Evolutionary conservation across 2,113 vertebrate genomes (phyloP), one percentile per base, ranked within the genome.

Genomic region (Carassius auratus): DNA sequence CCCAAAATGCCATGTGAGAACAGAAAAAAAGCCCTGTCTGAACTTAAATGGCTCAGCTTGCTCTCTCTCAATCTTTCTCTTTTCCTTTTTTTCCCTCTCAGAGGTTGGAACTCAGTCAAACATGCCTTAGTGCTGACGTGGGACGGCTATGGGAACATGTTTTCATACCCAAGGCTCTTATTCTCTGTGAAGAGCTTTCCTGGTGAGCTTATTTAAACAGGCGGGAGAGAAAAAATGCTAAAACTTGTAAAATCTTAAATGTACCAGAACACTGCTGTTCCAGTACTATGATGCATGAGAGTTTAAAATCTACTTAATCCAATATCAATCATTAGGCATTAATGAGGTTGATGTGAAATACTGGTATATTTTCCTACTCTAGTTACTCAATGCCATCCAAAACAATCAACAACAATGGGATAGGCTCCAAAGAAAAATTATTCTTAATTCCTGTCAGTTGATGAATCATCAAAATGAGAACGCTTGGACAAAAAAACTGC

Each of bases 41-140:
- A 91, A 89, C 87, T 89, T 89, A 73, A 89, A 89, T 85, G 90
- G 90, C 92, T 88, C 86, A 62, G 68, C 81, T 76, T 45, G 26
- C 74, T 68, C n/a, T 68, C n/a, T 13, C 45, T 8, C 75, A 0
- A 8, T 1, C 83, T 14, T 59, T 26, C 45, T 23, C 80, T 88
- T 84, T 82, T 75, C 87, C 82, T 84, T 81, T 87, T 87, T 84
- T 75, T 68, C 88, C 86, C 87, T 88, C 88, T 85, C 85, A 30
- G 86, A 92, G 90, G 89, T 88, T 91, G 91, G 76, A 76, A 88
- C 91, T 90, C 89, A 87, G 88, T 91, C 91, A 88, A 89, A 92
- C 89, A 93, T 93, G 91, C 92, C 92, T 93, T 92, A 91, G 91
- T 90, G 91, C 91, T 94, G 93, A 94, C 91, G 91, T 92, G 91